Conservation (phyloP, 92 coral and sea anemone species). For the Palythoa grandis region DNA sequence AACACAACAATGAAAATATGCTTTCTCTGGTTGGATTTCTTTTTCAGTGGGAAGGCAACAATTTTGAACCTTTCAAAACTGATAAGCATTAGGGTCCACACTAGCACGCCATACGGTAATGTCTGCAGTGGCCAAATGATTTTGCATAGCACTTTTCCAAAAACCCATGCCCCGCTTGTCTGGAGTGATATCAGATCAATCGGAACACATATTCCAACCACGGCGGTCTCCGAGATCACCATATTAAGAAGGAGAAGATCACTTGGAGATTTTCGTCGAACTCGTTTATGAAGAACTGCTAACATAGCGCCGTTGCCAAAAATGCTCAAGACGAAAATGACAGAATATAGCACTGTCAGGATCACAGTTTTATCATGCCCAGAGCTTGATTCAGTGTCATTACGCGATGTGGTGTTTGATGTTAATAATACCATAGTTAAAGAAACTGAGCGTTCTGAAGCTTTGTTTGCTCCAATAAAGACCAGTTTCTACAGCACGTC, state of each 20-base stretch:
- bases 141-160: constrained; percentile 73
- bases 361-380: not conserved
- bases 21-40: constrained; percentile 22
- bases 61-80: constrained; percentile 74
- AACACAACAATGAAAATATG: constrained; percentile 33
- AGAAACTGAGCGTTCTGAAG: not conserved
- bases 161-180: constrained; percentile 61
- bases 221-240: constrained; percentile 74
- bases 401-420: not conserved
- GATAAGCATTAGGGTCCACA: constrained; percentile 66
- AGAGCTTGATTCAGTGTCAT: not conserved
- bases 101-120: constrained; percentile 71
- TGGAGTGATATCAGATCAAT: constrained; percentile 62
- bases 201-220: constrained; percentile 72
- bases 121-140: constrained; percentile 81
- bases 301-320: constrained; percentile 75
- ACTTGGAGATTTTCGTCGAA: constrained; percentile 62
- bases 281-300: constrained; percentile 52
- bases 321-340: constrained; percentile 65
- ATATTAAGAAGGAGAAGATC: constrained; percentile 70
- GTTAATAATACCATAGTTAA: not conserved
- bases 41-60: constrained; percentile 55
- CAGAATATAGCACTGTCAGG: constrained; percentile 32
- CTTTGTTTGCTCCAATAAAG: not conserved
- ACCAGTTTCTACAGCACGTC: not conserved